phyloP scores from a whole-genome alignment of 2,888 invertebrate genomes.

The Spialia ferax region DNA sequence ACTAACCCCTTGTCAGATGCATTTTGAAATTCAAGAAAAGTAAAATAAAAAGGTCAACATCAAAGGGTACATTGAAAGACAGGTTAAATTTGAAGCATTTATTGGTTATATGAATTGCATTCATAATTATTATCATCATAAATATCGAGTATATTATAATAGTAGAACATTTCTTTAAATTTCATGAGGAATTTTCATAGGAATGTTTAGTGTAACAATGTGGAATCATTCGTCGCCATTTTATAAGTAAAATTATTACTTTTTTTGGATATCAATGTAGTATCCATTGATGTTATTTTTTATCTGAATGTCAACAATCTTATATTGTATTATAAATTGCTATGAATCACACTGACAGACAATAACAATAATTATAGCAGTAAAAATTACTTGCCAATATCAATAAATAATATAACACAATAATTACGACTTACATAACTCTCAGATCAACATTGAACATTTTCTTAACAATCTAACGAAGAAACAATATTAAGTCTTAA shows the following conservation, averaged over 20 bases:
- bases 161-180: constrained; percentile 24
- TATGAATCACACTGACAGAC: neutral
- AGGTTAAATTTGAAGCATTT: constrained; percentile 70
- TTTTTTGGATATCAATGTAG: too few species aligned
- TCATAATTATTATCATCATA: constrained; percentile 59
- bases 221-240: too few species aligned
- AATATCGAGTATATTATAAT: constrained; percentile 40
- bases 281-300: neutral
- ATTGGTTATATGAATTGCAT: constrained; percentile 84
- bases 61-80: constrained; percentile 60
- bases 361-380: neutral
- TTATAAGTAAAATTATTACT: too few species aligned
- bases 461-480: constrained; percentile 4
- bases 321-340: neutral
- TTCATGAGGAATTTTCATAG: constrained; percentile 22
- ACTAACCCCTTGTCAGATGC: constrained; percentile 50
- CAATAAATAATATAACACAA: too few species aligned
- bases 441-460: neutral
- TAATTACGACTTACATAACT: neutral
- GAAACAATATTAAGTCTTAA: constrained; percentile 17
- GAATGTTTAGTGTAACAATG: constrained; percentile 17
- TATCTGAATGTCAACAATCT: neutral
- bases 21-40: neutral
- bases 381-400: too few species aligned
- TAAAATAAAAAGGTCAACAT: constrained; percentile 27